A percentile compares a stretch with the other conserved stretches of the same genome.
These are phyloP conservation scores for Vespertilio murinus DNA, from an alignment of 2,797 vertebrate genomes.

Conservation along the genomic window DNA sequence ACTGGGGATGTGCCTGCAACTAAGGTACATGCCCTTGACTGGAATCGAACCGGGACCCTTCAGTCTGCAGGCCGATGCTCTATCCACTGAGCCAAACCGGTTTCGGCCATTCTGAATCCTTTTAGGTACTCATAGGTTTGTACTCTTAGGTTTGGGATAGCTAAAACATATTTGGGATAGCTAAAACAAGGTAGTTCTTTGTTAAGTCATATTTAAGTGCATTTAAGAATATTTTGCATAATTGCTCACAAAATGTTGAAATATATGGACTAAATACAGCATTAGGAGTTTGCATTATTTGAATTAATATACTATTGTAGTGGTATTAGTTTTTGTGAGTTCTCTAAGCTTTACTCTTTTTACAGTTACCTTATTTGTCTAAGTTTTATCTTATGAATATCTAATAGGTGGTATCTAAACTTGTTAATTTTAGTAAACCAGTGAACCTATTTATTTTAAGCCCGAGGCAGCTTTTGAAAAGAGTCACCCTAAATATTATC, in stretches of 20 bases:
- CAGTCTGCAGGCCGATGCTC: no score
- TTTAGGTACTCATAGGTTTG: constrained; percentile 32
- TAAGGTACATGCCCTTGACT: no score
- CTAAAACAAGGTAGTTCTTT: neutral
- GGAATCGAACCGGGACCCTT: no score
- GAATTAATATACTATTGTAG: neutral
- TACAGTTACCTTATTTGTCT: neutral
- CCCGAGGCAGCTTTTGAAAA: constrained; percentile 10
- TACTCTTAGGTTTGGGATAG: neutral
- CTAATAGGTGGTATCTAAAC: neutral
- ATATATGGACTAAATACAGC: neutral
- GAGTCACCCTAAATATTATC: constrained; percentile 14
- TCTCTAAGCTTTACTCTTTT: neutral
- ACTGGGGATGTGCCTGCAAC: no score
- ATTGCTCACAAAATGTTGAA: constrained; percentile 1
- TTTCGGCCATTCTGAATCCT: constrained; percentile 7
- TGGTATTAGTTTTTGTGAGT: neutral
- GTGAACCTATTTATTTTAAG: neutral
- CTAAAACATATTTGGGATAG: neutral
- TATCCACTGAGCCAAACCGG: no score
- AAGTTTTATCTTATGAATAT: constrained; percentile 22
- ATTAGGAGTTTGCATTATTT: constrained; percentile 1
- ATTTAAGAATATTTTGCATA: constrained; percentile 13
- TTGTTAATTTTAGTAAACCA: constrained; percentile 33
- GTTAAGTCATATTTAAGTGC: neutral